These are phyloP conservation scores for Lytechinus pictus DNA, from an alignment of 35 echinoderm and acorn worm species.

Conservation along the genomic window DNA sequence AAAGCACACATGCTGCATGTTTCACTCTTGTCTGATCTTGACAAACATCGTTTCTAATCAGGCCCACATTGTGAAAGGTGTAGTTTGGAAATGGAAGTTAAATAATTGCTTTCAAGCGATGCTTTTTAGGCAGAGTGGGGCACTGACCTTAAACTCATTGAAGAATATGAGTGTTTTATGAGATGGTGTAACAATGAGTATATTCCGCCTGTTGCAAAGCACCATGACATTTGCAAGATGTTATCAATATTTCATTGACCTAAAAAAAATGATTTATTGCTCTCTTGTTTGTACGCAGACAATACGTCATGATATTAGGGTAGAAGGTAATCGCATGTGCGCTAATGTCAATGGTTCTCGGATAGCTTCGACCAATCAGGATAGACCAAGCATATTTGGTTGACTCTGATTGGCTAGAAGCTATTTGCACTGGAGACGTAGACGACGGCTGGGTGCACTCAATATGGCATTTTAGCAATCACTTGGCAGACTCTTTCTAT, in stretches of 20 bases:
- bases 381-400: background rate
- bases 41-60: background rate
- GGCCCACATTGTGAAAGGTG: constrained; percentile 13
- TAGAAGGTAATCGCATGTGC: background rate
- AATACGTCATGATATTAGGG: background rate
- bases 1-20: background rate
- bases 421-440: background rate
- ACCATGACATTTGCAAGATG: background rate
- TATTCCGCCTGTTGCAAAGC: background rate
- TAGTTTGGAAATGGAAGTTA: constrained; percentile 44
- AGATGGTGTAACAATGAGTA: background rate
- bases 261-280: background rate
- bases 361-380: background rate
- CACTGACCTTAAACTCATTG: constrained; percentile 7
- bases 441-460: background rate
- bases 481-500: no score
- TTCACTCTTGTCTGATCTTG: background rate
- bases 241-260: background rate
- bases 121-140: constrained; percentile 11
- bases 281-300: background rate
- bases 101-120: constrained; percentile 43
- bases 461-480: no score
- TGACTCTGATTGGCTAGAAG: background rate
- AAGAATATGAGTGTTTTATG: background rate
- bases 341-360: background rate